Evolutionary conservation across 2,113 vertebrate species (phyloP).

Genomic region (Actenoides lindsayi): DNA sequence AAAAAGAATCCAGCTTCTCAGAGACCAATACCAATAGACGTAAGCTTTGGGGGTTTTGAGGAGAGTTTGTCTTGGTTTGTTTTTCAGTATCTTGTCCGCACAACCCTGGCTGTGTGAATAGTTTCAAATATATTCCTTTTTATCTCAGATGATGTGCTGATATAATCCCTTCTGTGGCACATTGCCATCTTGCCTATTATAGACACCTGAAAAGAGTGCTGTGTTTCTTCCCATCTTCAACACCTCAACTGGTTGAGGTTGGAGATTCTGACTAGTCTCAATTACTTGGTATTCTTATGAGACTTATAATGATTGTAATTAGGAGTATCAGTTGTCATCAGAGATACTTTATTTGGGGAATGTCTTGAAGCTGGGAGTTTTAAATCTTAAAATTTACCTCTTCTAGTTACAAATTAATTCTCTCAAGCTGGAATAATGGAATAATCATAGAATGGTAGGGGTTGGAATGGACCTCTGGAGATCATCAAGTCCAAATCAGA

Average conservation of each 20-base stretch:
- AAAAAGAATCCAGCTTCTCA: slow-evolving; percentile 83
- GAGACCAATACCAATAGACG: slow-evolving; percentile 76
- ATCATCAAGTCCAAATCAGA: too few species aligned
- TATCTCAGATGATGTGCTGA: not conserved
- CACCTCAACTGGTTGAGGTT: not conserved
- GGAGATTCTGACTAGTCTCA: not conserved
- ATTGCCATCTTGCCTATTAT: not conserved
- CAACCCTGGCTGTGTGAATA: not conserved
- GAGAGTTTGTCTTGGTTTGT: not conserved
- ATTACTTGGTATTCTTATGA: not conserved
- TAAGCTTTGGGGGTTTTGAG: slow-evolving; percentile 64
- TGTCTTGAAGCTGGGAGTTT: not conserved
- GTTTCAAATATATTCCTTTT: not conserved
- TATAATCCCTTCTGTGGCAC: not conserved
- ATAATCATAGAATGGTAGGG: not conserved
- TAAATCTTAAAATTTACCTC: not conserved
- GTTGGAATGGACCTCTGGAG: too few species aligned
- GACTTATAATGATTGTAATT: not conserved
- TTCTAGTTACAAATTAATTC: not conserved
- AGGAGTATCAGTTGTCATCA: not conserved
- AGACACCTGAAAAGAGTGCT: not conserved
- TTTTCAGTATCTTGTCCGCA: not conserved
- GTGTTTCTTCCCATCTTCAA: not conserved
- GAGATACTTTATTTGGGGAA: not conserved
- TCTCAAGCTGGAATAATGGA: not conserved